Percentiles rank a stretch among this genome's conserved stretches.
Evolutionary conservation across 2,797 vertebrate genomes (phyloP).

Genomic region (Sebastes goodei): DNA sequence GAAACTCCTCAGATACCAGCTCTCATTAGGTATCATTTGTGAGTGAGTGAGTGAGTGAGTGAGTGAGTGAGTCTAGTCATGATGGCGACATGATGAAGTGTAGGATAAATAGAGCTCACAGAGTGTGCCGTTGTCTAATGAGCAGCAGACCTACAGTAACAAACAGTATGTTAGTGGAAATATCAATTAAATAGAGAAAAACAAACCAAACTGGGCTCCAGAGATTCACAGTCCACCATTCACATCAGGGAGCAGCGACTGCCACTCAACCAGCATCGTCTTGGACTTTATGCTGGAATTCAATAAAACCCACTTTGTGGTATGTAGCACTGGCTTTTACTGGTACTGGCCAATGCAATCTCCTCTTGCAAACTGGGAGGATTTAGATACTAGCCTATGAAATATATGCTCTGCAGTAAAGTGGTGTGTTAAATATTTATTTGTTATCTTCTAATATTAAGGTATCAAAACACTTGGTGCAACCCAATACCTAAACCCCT

Average conservation of each 20-base stretch:
- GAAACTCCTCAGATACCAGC: background rate
- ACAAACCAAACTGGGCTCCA: background rate
- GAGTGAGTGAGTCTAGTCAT: background rate
- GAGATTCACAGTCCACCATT: background rate
- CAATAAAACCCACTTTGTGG: conserved; percentile 35
- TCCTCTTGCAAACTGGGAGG: conserved; percentile 4
- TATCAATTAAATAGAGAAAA: background rate
- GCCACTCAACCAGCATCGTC: conserved; percentile 4
- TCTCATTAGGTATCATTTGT: background rate
- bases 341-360: conserved; percentile 32
- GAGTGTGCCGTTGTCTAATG: background rate
- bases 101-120: background rate
- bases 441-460: background rate
- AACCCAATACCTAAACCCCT: background rate
- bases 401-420: background rate
- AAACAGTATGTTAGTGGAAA: background rate
- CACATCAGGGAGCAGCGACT: background rate
- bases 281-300: conserved; percentile 26
- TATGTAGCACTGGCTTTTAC: conserved; percentile 37
- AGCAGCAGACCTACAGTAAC: background rate
- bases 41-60: background rate
- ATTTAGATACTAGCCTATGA: conserved; percentile 3
- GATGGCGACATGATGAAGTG: background rate
- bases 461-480: background rate
- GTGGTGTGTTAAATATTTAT: background rate